Evolutionary conservation across 64 coral and sea anemone species (phyloP).

Genomic region (Trachythela sp.): DNA sequence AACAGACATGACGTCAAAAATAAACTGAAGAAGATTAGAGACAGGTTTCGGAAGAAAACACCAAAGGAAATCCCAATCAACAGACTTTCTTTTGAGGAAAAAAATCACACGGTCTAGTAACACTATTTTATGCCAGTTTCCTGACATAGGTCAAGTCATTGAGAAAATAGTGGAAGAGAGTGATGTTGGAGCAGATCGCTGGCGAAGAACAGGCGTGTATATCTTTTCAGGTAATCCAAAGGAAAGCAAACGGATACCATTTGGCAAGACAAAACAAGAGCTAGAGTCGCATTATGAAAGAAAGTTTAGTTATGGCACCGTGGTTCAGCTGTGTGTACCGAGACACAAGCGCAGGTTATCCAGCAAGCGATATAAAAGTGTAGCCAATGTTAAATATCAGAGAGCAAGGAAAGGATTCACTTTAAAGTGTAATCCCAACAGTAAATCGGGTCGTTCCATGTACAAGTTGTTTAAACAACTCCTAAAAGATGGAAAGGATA

Average conservation of each 20-base stretch:
- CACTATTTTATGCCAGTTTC: slow-evolving; percentile 29
- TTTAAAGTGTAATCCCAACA: slow-evolving; percentile 8
- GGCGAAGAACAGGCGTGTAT: slow-evolving; percentile 36
- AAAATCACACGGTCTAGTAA: slow-evolving; percentile 15
- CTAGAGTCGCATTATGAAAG: background rate
- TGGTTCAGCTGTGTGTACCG: slow-evolving; percentile 28
- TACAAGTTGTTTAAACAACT: background rate
- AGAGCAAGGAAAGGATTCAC: slow-evolving; percentile 38
- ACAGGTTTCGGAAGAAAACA: no score
- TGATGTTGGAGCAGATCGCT: slow-evolving; percentile 42
- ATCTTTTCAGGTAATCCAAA: slow-evolving; percentile 43
- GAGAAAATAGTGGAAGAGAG: slow-evolving; percentile 34
- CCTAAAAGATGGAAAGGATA: slow-evolving; percentile 19
- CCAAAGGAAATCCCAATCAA: background rate
- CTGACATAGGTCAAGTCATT: slow-evolving; percentile 55
- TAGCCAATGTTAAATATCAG: background rate
- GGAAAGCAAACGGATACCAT: slow-evolving; percentile 28
- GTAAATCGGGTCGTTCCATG: background rate
- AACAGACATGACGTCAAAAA: no score
- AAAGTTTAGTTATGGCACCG: slow-evolving; percentile 21
- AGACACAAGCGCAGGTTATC: slow-evolving; percentile 39
- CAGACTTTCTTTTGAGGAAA: background rate
- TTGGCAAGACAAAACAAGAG: slow-evolving; percentile 12
- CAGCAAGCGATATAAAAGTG: slow-evolving; percentile 27
- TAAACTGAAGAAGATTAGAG: no score